These are phyloP conservation scores for Hemichromis elongatus DNA, from an alignment of 2,113 vertebrate genomes.

Conservation along the genomic window DNA sequence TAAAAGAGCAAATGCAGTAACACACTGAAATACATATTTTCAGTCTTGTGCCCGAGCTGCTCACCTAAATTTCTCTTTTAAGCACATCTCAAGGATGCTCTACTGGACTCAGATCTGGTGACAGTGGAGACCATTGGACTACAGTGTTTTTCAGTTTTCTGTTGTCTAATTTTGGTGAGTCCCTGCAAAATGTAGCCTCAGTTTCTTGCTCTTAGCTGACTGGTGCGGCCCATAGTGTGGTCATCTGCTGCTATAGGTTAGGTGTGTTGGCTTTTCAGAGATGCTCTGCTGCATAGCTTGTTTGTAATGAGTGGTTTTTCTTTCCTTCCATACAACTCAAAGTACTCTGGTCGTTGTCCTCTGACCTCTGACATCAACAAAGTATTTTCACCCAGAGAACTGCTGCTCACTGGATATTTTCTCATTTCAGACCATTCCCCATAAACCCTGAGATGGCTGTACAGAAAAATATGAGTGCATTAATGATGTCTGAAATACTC, in stretches of 20 bases:
- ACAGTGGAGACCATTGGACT: background rate
- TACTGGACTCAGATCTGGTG: background rate
- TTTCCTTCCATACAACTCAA: background rate
- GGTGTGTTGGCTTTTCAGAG: background rate
- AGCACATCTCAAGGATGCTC: background rate
- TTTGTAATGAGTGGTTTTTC: background rate
- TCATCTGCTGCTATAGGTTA: background rate
- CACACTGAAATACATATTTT: background rate
- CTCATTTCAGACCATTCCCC: background rate
- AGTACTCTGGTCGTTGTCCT: accelerated
- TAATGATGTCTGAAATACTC: background rate
- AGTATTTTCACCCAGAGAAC: background rate
- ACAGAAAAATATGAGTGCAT: background rate
- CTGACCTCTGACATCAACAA: background rate
- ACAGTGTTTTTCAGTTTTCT: accelerated
- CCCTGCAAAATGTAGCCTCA: accelerated
- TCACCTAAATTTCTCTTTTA: background rate
- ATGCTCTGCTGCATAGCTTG: background rate
- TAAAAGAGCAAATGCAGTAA: background rate
- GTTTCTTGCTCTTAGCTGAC: background rate
- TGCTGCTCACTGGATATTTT: background rate
- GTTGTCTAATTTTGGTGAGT: background rate
- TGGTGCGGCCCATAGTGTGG: background rate
- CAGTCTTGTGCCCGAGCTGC: background rate
- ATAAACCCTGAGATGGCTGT: background rate